phyloP scores from a whole-genome alignment of 2,113 vertebrate species.

The Apistogramma diplotaenia region DNA sequence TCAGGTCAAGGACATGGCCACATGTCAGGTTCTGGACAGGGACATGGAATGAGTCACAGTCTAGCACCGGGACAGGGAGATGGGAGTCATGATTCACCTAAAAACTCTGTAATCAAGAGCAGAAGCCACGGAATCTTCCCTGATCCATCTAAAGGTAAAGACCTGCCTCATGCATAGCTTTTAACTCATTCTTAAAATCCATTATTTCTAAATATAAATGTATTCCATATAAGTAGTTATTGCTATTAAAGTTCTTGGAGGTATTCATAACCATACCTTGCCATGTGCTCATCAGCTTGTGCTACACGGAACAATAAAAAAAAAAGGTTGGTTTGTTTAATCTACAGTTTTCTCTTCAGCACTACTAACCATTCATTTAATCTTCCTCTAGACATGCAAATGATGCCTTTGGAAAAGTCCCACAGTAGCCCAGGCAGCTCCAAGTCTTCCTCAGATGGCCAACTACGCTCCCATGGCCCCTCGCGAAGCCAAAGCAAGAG shows the following conservation, averaged over 20 bases:
- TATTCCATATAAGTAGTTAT: not conserved
- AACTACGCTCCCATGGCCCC: constrained; percentile 94
- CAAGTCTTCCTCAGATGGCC: constrained; percentile 97
- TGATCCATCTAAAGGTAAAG: constrained; percentile 93
- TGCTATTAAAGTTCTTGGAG: not conserved
- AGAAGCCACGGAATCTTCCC: constrained; percentile 98
- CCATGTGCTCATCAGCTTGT: not conserved
- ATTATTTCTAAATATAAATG: not conserved
- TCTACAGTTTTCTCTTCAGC: not conserved
- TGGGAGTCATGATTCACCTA: constrained; percentile 85
- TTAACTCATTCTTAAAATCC: not conserved
- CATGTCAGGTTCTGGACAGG: constrained; percentile 49
- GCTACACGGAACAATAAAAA: not conserved
- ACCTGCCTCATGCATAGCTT: not conserved
- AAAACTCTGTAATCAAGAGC: constrained; percentile 97
- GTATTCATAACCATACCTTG: not conserved
- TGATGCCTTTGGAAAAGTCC: constrained; percentile 96
- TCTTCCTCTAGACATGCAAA: constrained; percentile 86
- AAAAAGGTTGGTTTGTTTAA: not conserved
- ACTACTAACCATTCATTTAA: not conserved
- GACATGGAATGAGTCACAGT: constrained; percentile 42
- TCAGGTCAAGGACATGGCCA: constrained; percentile 48
- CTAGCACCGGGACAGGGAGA: constrained; percentile 65
- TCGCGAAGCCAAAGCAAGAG: constrained; percentile 99
- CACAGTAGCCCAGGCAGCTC: constrained; percentile 98